Conservation (phyloP, 2,888 invertebrate genomes). For the Patella caerulea region DNA sequence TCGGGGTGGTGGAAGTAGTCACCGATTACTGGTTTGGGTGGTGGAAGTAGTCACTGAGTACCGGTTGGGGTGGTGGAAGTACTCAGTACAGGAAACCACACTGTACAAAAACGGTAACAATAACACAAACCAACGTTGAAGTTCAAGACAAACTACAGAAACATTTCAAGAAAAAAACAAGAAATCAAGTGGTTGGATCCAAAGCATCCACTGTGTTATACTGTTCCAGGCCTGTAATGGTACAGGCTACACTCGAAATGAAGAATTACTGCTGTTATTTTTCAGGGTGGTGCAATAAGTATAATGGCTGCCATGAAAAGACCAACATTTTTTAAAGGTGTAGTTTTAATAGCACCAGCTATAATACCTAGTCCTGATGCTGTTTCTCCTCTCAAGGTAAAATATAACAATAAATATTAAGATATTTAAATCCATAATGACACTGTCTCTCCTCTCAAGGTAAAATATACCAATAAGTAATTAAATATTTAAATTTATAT, state of each 20-base stretch:
- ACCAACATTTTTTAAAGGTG: constrained; percentile 68
- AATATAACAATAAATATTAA: background rate
- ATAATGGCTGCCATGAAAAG: constrained; percentile 63
- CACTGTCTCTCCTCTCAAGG: background rate
- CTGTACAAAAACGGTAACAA: too few relatives aligned
- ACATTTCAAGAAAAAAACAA: too few relatives aligned
- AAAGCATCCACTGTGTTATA: too few relatives aligned
- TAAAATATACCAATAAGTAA: too few relatives aligned
- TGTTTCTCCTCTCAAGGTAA: constrained; percentile 49
- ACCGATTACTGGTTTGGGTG: background rate
- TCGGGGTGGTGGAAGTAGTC: too few relatives aligned
- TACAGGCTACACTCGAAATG: too few relatives aligned
- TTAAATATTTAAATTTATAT: too few relatives aligned
- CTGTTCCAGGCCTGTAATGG: too few relatives aligned
- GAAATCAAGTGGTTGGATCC: too few relatives aligned
- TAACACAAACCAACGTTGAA: too few relatives aligned
- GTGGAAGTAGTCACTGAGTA: background rate
- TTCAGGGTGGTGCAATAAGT: constrained; percentile 71
- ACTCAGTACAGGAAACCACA: too few relatives aligned
- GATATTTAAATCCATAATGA: background rate
- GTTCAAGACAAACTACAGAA: too few relatives aligned
- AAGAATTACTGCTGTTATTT: constrained; percentile 15
- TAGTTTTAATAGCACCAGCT: constrained; percentile 70
- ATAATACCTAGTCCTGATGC: constrained; percentile 52
- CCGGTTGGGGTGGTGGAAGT: background rate